phyloP scores from a whole-genome alignment of 2,113 vertebrate genomes.

The Corynorhinus townsendii region DNA sequence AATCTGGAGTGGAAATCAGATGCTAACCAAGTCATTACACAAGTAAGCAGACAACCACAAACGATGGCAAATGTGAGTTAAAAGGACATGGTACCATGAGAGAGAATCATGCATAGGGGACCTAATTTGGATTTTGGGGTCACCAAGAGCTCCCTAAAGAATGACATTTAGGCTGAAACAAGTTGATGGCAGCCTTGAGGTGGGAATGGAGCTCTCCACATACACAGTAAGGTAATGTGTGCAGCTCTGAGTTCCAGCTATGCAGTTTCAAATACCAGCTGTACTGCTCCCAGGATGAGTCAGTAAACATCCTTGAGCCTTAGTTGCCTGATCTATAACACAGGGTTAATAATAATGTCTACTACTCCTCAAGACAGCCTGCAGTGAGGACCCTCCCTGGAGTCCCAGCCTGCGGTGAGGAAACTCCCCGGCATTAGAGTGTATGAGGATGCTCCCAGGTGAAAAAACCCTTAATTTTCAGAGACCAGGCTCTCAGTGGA shows the following conservation, averaged over 20 bases:
- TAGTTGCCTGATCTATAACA: neutral
- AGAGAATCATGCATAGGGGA: neutral
- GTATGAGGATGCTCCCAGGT: neutral
- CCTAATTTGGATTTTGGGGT: neutral
- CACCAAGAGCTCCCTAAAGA: neutral
- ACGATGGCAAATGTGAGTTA: neutral
- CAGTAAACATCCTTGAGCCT: neutral
- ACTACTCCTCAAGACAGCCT: neutral
- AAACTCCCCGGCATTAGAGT: neutral
- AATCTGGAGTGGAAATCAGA: neutral
- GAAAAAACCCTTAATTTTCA: neutral
- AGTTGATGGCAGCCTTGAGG: neutral
- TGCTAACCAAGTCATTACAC: neutral
- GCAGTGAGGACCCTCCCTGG: neutral
- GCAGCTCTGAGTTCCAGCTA: neutral
- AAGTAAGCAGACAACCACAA: neutral
- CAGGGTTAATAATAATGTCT: neutral
- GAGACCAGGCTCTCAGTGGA: neutral
- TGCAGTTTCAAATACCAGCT: neutral
- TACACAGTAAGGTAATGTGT: neutral
- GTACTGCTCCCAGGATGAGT: neutral
- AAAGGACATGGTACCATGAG: neutral
- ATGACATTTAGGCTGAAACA: neutral
- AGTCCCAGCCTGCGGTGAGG: neutral
- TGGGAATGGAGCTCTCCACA: neutral